Conservation (phyloP, 2,888 invertebrate species). For the Scaptomyza polygonia region DNA sequence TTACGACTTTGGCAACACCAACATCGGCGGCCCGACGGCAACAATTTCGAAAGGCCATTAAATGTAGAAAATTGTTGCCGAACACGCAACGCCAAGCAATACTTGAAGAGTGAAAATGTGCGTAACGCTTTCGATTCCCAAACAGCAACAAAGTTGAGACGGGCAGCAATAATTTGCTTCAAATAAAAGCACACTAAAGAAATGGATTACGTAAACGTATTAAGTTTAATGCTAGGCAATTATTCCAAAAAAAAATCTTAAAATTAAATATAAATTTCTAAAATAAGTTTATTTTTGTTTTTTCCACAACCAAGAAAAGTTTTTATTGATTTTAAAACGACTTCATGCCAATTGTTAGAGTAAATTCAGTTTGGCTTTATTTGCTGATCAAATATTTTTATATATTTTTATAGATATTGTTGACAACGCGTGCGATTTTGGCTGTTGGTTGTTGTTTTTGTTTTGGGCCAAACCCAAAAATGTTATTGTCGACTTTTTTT, state of each 20-base stretch:
- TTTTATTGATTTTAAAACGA: neutral
- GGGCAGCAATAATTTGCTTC: slow-evolving; percentile 5
- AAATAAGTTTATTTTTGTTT: neutral
- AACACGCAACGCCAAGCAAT: slow-evolving; percentile 68
- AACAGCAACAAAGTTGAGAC: slow-evolving; percentile 3
- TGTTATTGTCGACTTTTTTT: slow-evolving; percentile 5
- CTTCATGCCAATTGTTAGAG: neutral
- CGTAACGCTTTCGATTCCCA: slow-evolving; percentile 49
- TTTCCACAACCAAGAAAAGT: neutral
- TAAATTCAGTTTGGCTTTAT: neutral
- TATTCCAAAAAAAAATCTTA: too few relatives aligned
- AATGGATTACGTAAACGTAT: slow-evolving; percentile 17
- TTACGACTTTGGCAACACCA: slow-evolving; percentile 66
- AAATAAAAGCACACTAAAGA: slow-evolving; percentile 21
- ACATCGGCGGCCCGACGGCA: slow-evolving; percentile 1
- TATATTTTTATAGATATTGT: slow-evolving; percentile 8
- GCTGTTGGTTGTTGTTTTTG: slow-evolving; percentile 13
- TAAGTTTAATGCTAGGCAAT: neutral
- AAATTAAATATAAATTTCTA: too few relatives aligned
- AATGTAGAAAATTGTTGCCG: slow-evolving; percentile 61
- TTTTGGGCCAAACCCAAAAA: slow-evolving; percentile 28
- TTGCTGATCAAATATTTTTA: neutral
- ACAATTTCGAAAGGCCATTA: slow-evolving; percentile 62
- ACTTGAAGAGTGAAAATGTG: slow-evolving; percentile 52
- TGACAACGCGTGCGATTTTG: slow-evolving; percentile 37